Percentiles rank a stretch among this genome's conserved stretches.
Evolutionary conservation across 2,888 invertebrate species (phyloP).

Genomic region (Eilema sororculum): DNA sequence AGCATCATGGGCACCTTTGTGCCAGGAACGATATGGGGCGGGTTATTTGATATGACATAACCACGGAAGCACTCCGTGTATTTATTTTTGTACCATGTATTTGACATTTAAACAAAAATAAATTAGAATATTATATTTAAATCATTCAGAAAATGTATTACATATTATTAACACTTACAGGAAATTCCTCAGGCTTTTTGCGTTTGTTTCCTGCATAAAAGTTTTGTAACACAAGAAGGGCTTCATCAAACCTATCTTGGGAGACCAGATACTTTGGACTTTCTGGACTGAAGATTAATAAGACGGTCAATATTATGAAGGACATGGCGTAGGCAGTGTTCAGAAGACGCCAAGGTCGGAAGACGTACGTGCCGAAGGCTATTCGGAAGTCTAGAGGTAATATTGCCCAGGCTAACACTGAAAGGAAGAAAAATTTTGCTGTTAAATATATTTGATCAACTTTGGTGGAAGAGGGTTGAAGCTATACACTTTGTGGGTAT

Average conservation of each 20-base stretch:
- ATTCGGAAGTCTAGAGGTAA: conserved; percentile 86
- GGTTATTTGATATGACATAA: too few species aligned
- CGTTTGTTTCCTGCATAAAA: conserved; percentile 86
- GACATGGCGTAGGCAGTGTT: conserved; percentile 88
- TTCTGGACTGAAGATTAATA: conserved; percentile 89
- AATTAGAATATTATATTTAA: too few species aligned
- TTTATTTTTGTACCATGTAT: too few species aligned
- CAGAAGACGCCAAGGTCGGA: conserved; percentile 92
- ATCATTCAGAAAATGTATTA: too few species aligned
- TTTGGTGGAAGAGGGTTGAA: too few species aligned
- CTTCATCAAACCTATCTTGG: conserved; percentile 88
- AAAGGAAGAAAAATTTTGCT: conserved; percentile 36
- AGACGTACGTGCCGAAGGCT: conserved; percentile 82
- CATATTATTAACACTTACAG: conserved; percentile 66
- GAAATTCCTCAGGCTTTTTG: conserved; percentile 77
- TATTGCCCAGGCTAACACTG: conserved; percentile 90
- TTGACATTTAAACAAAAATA: too few species aligned
- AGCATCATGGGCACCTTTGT: too few species aligned
- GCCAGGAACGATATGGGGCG: too few species aligned
- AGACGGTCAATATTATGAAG: conserved; percentile 85
- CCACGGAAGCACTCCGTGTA: too few species aligned
- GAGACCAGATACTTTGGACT: conserved; percentile 92
- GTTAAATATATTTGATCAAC: too few species aligned
- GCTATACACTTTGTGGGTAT: too few species aligned
- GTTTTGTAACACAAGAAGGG: conserved; percentile 86